Conservation (phyloP, 2,888 invertebrate genomes). For the Adelognathus sp. region DNA sequence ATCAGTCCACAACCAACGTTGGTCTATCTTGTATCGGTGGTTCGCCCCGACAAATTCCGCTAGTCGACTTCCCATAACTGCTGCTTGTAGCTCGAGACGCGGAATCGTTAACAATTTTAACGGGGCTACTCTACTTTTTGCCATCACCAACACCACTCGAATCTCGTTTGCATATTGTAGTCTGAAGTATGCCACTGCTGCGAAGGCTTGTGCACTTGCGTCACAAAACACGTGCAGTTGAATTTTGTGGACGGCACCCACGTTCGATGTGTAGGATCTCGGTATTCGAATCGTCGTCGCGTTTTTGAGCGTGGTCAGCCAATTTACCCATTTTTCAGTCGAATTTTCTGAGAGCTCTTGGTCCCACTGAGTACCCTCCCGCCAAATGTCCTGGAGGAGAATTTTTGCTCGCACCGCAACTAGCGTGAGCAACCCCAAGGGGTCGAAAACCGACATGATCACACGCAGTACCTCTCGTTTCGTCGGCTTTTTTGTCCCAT, state of each 20-base stretch:
- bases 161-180: not conserved
- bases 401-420: conserved; percentile 62
- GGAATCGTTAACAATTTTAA: no score
- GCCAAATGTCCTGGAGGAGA: conserved; percentile 68
- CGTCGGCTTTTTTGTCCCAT: no score
- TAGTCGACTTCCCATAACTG: no score
- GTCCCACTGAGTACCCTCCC: conserved; percentile 60
- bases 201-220: conserved; percentile 30
- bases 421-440: conserved; percentile 65
- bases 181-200: conserved; percentile 38
- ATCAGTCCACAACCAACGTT: no score
- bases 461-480: conserved; percentile 58
- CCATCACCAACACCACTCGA: no score
- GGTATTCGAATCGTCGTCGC: not conserved
- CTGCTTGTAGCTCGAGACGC: no score
- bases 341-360: conserved; percentile 41
- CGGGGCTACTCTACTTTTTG: no score
- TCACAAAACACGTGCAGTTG: no score
- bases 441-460: conserved; percentile 71
- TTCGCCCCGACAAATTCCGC: no score
- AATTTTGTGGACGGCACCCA: not conserved
- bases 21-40: no score
- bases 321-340: not conserved
- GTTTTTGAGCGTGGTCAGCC: not conserved
- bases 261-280: not conserved